Percentiles rank a stretch among this genome's conserved stretches.
Conservation (phyloP, 2,888 invertebrate species). For the Drosophila formosana region DNA sequence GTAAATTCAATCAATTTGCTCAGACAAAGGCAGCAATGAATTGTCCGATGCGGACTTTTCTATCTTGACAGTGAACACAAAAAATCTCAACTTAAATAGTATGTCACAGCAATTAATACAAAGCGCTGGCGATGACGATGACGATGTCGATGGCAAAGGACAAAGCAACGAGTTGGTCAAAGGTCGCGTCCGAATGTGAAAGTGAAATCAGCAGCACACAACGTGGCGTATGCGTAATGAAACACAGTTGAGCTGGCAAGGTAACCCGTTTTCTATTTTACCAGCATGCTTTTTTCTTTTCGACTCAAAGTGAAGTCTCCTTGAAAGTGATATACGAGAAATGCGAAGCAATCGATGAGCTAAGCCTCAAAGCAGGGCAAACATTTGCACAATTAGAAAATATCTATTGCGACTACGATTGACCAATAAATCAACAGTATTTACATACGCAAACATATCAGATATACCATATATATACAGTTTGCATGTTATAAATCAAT, state of each 20-base stretch:
- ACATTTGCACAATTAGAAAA: constrained; percentile 57
- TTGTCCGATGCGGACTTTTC: constrained; percentile 29
- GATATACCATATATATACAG: neutral
- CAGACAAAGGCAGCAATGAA: constrained; percentile 45
- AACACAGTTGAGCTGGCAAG: constrained; percentile 18
- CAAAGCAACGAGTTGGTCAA: constrained; percentile 26
- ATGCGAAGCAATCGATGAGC: constrained; percentile 44
- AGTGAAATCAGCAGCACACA: constrained; percentile 43
- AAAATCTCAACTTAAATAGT: constrained; percentile 72
- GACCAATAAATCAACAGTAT: constrained; percentile 50
- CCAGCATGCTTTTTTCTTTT: constrained; percentile 15
- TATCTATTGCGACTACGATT: constrained; percentile 22
- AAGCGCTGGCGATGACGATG: constrained; percentile 15
- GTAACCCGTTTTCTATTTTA: constrained; percentile 27
- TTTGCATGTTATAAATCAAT: constrained; percentile 50
- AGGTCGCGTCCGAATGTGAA: constrained; percentile 45
- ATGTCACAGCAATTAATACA: constrained; percentile 80
- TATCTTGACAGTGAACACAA: constrained; percentile 55
- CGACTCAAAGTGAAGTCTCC: constrained; percentile 3
- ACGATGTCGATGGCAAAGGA: neutral
- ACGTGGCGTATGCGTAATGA: constrained; percentile 44
- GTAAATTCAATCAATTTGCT: constrained; percentile 79
- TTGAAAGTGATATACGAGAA: constrained; percentile 15
- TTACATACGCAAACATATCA: constrained; percentile 32
- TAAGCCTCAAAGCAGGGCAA: constrained; percentile 32